Evolutionary conservation across 2,113 vertebrate species (phyloP), one percentile per base, ranked within the genome.

Genomic region (Aix galericulata): DNA sequence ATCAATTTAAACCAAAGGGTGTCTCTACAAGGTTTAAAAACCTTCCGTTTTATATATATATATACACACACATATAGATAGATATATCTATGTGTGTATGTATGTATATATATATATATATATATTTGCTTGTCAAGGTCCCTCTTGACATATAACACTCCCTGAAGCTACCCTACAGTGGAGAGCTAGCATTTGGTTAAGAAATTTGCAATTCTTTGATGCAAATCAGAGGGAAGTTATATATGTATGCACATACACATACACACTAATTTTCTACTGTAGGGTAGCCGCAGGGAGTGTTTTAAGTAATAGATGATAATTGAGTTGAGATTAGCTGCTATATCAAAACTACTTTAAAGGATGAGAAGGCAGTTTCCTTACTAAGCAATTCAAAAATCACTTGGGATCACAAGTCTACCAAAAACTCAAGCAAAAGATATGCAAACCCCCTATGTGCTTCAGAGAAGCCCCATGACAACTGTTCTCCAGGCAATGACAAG

Each of bases 241-340:
- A 0, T 27, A 4, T 75, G 0, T 40, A 10, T 67, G 2, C n/a
- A 3, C 6, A 20, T 15, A 32, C 4, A 3, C 32, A 4, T 34
- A 11, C 46, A 17, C n/a, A 42, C 32, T 4, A 17, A 90, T 90
- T 89, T 64, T 83, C 40, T 83, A 50, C 44, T 59, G 9, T 89
- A 83, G 76, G 22, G 21, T 85, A 85, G 82, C 73, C 88, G 36
- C 53, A 56, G 85, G 76, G 88, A 86, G 17, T 40, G 34, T 91
- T 92, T 84, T 88, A 91, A 91, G 82, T 93, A 96, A 91, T 67
- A 96, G 50, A 78, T 84, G 80, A 55, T 95, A 94, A 94, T 82
- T 91, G 46, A 78, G n/a, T 68, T 86, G 71, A 92, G 68, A 86
- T 20, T 91, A 86, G 62, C 62, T 93, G 38, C 44, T 82, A 31